Evolutionary conservation across 2,797 vertebrate species (phyloP).

Genomic region (Chlorospingus semifuscus): DNA sequence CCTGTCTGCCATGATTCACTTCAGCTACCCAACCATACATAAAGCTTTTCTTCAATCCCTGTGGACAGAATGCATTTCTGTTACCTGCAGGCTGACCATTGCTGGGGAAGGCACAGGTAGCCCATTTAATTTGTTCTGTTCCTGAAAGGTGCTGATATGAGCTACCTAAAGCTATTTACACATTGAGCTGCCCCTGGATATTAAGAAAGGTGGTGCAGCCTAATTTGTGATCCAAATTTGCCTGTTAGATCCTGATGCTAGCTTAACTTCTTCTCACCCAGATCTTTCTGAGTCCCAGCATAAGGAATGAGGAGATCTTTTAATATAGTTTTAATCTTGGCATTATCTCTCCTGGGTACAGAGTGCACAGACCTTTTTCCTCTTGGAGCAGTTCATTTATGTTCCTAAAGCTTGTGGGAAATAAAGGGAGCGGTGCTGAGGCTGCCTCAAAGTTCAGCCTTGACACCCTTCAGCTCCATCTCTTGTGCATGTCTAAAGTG

Average conservation of each 20-base stretch:
- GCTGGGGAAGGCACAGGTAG: background rate
- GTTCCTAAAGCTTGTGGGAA: background rate
- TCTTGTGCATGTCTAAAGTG: background rate
- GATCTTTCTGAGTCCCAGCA: background rate
- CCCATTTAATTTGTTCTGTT: background rate
- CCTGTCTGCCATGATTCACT: background rate
- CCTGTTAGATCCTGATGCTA: background rate
- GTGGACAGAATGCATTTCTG: background rate
- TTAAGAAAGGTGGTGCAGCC: background rate
- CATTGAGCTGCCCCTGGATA: background rate
- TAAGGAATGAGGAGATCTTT: background rate
- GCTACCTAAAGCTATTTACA: background rate
- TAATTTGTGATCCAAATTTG: background rate
- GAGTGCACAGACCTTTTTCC: accelerated
- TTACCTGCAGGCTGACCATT: background rate
- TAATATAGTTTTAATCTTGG: background rate
- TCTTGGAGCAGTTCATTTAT: background rate
- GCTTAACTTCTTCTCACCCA: background rate
- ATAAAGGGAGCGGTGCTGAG: accelerated
- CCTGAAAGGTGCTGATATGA: background rate
- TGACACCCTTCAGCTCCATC: background rate
- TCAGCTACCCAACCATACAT: background rate
- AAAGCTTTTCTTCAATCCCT: background rate
- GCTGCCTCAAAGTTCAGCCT: background rate
- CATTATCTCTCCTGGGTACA: background rate